These are phyloP conservation scores for Kradibia gibbosae DNA, from an alignment of 1,140 invertebrate genomes.

Conservation along the genomic window DNA sequence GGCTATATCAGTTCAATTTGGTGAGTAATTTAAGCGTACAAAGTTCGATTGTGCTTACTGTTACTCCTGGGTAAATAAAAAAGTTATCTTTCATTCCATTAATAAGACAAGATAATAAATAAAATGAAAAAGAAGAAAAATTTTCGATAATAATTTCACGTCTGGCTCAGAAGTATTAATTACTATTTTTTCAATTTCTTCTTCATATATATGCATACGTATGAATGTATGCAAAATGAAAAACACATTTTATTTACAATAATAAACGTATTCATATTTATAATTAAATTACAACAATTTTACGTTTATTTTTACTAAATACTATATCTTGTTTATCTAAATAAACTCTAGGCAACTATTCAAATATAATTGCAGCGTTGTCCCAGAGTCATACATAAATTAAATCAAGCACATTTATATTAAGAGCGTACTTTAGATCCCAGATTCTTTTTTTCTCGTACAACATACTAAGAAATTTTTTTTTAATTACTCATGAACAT, in stretches of 20 bases:
- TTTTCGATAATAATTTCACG: neutral
- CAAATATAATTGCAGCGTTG: neutral
- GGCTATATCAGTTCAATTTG: constrained; percentile 27
- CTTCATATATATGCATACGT: too few relatives aligned
- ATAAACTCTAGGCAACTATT: neutral
- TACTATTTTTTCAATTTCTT: too few relatives aligned
- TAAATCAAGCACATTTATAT: neutral
- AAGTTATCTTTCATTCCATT: neutral
- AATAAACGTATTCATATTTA: neutral
- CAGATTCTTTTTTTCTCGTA: neutral
- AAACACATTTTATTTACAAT: too few relatives aligned
- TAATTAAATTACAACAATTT: neutral
- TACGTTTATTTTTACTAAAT: neutral
- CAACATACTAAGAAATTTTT: neutral
- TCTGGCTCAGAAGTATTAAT: too few relatives aligned
- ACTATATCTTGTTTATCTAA: neutral
- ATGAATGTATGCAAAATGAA: too few relatives aligned
- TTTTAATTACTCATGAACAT: neutral
- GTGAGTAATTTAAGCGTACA: constrained; percentile 44
- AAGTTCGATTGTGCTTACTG: constrained; percentile 33
- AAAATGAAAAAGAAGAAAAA: neutral
- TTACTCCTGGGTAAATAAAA: neutral
- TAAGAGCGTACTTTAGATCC: neutral
- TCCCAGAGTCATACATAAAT: neutral
- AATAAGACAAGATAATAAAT: constrained; percentile 17